These are phyloP conservation scores for Temnothorax rugatulus DNA, from an alignment of 2,888 invertebrate species.

Conservation along the genomic window DNA sequence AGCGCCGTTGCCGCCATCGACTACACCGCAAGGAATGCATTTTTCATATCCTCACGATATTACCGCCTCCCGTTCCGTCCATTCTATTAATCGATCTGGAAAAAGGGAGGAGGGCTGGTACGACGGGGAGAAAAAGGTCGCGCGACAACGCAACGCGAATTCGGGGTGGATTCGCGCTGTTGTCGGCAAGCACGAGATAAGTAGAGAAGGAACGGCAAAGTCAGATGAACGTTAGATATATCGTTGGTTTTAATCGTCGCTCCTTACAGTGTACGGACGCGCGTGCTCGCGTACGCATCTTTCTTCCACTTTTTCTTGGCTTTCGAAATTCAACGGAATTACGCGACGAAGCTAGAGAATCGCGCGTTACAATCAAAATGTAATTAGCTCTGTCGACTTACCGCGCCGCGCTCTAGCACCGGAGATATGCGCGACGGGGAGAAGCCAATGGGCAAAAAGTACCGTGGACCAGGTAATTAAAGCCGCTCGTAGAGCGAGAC, in stretches of 20 bases:
- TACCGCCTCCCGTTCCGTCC: constrained; percentile 76
- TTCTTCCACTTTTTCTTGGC: background rate
- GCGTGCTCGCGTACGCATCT: background rate
- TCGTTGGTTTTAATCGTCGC: background rate
- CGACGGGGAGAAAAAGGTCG: constrained; percentile 40
- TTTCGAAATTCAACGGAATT: background rate
- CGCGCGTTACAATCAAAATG: constrained; percentile 17
- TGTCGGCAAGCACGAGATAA: background rate
- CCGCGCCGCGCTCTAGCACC: background rate
- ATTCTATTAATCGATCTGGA: constrained; percentile 78
- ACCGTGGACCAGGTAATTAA: constrained; percentile 70
- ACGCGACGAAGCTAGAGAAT: background rate
- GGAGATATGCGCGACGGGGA: constrained; percentile 38
- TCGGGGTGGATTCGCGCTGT: constrained; percentile 56
- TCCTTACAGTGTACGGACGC: background rate
- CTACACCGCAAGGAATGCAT: constrained; percentile 78
- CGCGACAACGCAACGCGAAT: constrained; percentile 51
- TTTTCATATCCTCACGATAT: constrained; percentile 80
- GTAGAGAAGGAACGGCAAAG: background rate
- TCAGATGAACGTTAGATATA: background rate
- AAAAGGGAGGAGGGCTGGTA: constrained; percentile 51
- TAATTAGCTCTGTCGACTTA: constrained; percentile 36
- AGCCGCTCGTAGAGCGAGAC: constrained; percentile 60
- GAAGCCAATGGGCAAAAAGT: constrained; percentile 23
- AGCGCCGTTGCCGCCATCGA: constrained; percentile 71